A percentile compares a stretch with the other conserved stretches of the same genome.
Evolutionary conservation across 2,888 invertebrate species (phyloP).

Genomic region (Aradus depressus): DNA sequence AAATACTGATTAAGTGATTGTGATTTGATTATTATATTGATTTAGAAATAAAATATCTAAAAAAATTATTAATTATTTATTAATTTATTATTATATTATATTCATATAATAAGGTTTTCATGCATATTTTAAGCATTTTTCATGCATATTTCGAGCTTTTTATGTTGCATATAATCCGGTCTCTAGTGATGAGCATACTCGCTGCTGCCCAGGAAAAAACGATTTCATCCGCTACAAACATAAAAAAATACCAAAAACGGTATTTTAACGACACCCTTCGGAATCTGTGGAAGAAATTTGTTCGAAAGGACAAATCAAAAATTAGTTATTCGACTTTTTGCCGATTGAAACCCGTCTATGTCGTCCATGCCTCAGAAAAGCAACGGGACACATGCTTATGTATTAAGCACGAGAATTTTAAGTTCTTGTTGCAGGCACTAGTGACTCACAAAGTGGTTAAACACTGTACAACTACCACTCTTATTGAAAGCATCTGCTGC

Average conservation of each 20-base stretch:
- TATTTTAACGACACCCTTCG: constrained; percentile 11
- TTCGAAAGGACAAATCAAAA: not conserved
- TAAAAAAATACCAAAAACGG: constrained; percentile 2
- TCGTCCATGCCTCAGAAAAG: not conserved
- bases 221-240: constrained; percentile 5
- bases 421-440: not conserved
- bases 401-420: constrained; percentile 5
- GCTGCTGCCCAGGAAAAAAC: constrained; percentile 1
- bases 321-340: constrained; percentile 10
- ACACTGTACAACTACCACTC: not conserved
- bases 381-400: constrained; percentile 9
- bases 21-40: too few relatives aligned
- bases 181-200: not conserved
- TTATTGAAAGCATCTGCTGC: constrained; percentile 10
- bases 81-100: too few relatives aligned
- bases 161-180: too few relatives aligned
- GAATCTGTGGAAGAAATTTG: constrained; percentile 8
- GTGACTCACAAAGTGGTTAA: constrained; percentile 7
- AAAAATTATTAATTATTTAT: too few relatives aligned
- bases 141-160: too few relatives aligned
- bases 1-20: too few relatives aligned
- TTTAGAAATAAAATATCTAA: too few relatives aligned
- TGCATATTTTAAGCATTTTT: too few relatives aligned
- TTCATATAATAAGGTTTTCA: too few relatives aligned
- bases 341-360: constrained; percentile 3